Evolutionary conservation across 2,113 vertebrate genomes (phyloP), one percentile per base, ranked within the genome.

Genomic region (Chlamydotis undulata): DNA sequence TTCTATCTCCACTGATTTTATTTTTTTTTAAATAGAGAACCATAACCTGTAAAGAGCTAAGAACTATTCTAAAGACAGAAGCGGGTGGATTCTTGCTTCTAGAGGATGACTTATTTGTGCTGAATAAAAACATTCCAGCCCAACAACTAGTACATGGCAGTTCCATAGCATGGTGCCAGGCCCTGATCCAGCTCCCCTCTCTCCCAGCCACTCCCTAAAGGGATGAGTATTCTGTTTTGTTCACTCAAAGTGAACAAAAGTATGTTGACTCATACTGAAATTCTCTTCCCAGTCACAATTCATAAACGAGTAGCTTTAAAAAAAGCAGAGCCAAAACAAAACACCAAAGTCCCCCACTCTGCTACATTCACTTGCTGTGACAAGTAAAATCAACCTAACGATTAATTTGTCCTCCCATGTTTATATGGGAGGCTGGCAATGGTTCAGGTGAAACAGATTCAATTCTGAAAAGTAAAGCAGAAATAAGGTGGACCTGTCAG

Each of bases 391-490:
- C 60, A 92, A 63, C 79, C 80, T 68, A 71, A 75, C 4, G 57
- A 93, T 70, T 89, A 91, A 96, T 92, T 87, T 91, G 71, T 60
- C 70, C 90, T 95, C 64, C 79, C 24, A 0, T 90, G 90, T 93
- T 96, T 89, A 91, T 33, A 93, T 1, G 41, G 39, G 49, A 93
- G 77, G 69, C 57, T 94, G 89, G 94, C 92, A 93, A 3, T 4
- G 25, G 84, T 39, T 93, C 92, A 95, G 77, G 5, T 95, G 94
- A 92, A 94, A 94, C 50, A 73, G 41, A 76, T 70, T 77, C 91
- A 89, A 13, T 26, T 87, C 28, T 57, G 74, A 82, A 81, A 87
- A 88, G 75, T 67, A 74, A 85, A 96, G 79, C 75, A 93, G 67
- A 87, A 91, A 56, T 79, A 83, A 93, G 93, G 89, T 87, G 53